Base-by-base conservation (phyloP, 2,888 invertebrate species). In the Margaritifera margaritifera region DNA sequence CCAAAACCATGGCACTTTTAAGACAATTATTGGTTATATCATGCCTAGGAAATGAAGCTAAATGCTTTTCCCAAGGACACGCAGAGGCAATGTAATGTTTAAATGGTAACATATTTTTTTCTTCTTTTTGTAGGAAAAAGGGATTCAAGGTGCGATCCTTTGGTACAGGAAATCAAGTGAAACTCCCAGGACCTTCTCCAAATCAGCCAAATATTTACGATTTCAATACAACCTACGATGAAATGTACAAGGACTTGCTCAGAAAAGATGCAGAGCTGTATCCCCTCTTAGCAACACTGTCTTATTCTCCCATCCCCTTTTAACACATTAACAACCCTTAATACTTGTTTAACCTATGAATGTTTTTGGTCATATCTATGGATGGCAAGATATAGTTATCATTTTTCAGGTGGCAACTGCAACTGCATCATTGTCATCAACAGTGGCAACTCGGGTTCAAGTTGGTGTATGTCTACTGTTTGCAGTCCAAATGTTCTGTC, bases 191-290 rank as follows among this genome's bases (percentile, higher is more conserved):
- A 54, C 94, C 95, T 62, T 94, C 98, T 15, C 94, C 95, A 6
- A 98, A 98, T 89, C 88, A 90, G 85, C 99, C 99, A 4, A 99
- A 99, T 90, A 93, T 98, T 73, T 99, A 99, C 86, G 98, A 98
- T 88, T 99, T 99, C 91, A 96, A 96, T 66, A 94, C 95, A 24
- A 94, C 96, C 0, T 99, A 99, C 87, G 98, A 98, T 82, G 94
- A 95, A 83, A 99, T 99, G 89, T 98, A 98, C 89, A 86, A 95
- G 88, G 98, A 99, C 91, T 92, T 99, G 72, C 89, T 94, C 81
- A 92, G 92, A 71, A 98, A 98, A 91, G 98, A 99, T 88, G 95
- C 96, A 91, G 92, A 94, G 85, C 94, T 96, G 95, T 96, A 94
- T 92, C 92, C 92, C 55, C 62, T 77, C 62, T 42, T 42, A 15